Percentiles rank a stretch among this genome's conserved stretches.
phyloP scores from a whole-genome alignment of 2,113 vertebrate species.

The Blennius ocellaris region DNA sequence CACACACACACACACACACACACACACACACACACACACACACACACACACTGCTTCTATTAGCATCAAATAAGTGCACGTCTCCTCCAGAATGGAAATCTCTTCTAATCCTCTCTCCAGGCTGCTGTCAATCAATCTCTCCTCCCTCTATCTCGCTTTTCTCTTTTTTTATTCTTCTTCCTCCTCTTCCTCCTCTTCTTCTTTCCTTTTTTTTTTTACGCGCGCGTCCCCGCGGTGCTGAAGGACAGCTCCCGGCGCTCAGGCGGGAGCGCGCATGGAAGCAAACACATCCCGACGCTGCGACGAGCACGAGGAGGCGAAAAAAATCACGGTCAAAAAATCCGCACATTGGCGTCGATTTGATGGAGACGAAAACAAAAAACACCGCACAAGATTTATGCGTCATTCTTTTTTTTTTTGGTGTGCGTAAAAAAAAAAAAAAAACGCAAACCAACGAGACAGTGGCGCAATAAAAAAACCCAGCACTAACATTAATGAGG shows the following conservation, averaged over 20 bases:
- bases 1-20: conserved; percentile 15
- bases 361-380: too few relatives aligned
- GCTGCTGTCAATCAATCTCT: conserved; percentile 71
- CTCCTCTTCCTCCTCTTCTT: too few relatives aligned
- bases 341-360: too few relatives aligned
- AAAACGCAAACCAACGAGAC: too few relatives aligned
- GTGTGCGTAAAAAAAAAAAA: too few relatives aligned
- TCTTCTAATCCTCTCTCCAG: conserved; percentile 75
- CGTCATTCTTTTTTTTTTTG: too few relatives aligned
- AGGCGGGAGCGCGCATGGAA: conserved; percentile 56
- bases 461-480: too few relatives aligned
- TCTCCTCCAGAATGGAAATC: conserved; percentile 70
- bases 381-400: too few relatives aligned
- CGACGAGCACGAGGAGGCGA: not conserved
- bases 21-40: not conserved
- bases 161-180: too few relatives aligned
- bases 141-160: not conserved
- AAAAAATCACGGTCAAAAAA: not conserved
- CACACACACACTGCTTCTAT: conserved; percentile 48
- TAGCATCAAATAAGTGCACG: conserved; percentile 71
- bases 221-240: conserved; percentile 72
- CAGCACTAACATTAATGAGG: too few relatives aligned
- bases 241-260: conserved; percentile 71
- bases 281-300: conserved; percentile 1
- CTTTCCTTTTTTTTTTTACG: too few relatives aligned